phyloP scores from a whole-genome alignment of 2,797 vertebrate genomes.

The Distichodus sexfasciatus region DNA sequence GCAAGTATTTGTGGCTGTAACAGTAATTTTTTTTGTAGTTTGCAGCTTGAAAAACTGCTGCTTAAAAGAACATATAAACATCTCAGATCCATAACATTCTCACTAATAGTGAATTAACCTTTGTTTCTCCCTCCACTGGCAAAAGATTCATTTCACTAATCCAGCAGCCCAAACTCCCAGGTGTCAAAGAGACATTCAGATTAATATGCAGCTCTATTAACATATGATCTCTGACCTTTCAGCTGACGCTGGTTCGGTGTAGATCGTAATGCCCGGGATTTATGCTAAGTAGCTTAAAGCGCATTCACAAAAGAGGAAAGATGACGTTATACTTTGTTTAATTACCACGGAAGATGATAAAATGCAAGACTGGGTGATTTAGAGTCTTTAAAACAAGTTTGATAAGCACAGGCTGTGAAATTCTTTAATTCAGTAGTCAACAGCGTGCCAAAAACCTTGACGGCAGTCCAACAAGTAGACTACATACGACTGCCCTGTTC shows the following conservation, averaged over 20 bases:
- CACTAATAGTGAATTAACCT: conserved; percentile 31
- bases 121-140: conserved; percentile 17
- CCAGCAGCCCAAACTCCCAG: background rate
- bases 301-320: background rate
- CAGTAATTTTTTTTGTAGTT: too few relatives aligned
- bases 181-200: background rate
- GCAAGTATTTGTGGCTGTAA: too few relatives aligned
- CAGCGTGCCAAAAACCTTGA: too few relatives aligned
- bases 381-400: too few relatives aligned
- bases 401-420: too few relatives aligned
- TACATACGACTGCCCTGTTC: too few relatives aligned
- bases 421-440: too few relatives aligned
- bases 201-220: conserved; percentile 5
- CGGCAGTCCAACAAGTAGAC: too few relatives aligned
- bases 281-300: conserved; percentile 9
- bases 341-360: background rate
- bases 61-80: too few relatives aligned
- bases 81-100: conserved; percentile 2
- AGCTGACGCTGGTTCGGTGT: background rate
- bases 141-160: conserved; percentile 18
- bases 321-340: background rate
- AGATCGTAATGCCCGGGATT: background rate
- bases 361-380: background rate
- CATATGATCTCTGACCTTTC: conserved; percentile 25
- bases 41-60: too few relatives aligned